Conservation (phyloP, 2,797 vertebrate genomes). For the Acipenser oxyrinchus region DNA sequence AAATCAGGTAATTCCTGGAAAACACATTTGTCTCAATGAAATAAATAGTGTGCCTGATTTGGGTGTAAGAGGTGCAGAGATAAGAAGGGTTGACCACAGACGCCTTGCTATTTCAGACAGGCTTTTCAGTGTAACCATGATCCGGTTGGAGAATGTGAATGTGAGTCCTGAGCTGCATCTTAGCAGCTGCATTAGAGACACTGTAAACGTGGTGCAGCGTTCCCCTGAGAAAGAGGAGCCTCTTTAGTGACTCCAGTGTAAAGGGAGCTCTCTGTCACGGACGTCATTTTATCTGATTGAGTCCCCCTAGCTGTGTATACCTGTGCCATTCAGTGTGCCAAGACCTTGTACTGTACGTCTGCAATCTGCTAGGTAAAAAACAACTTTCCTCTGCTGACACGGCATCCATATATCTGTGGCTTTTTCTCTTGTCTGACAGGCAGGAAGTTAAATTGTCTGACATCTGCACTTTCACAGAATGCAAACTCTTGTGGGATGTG, state of each 20-base stretch:
- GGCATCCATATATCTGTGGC: conserved; percentile 29
- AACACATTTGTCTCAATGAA: conserved; percentile 43
- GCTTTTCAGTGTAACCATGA: conserved; percentile 67
- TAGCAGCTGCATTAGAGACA: conserved; percentile 60
- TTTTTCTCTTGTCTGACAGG: conserved; percentile 41
- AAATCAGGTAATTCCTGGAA: conserved; percentile 30
- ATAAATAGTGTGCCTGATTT: conserved; percentile 50
- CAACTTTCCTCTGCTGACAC: conserved; percentile 26
- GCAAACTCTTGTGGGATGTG: conserved; percentile 24
- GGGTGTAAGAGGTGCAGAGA: conserved; percentile 55
- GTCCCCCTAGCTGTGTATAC: conserved; percentile 38
- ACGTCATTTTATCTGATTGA: conserved; percentile 63
- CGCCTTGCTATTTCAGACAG: conserved; percentile 63
- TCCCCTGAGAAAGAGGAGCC: conserved; percentile 64
- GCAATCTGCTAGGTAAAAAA: conserved; percentile 35
- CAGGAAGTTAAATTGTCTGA: conserved; percentile 34
- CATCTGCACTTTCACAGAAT: conserved; percentile 41
- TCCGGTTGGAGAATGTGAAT: conserved; percentile 73
- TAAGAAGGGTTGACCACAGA: conserved; percentile 62
- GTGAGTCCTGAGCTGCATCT: conserved; percentile 50
- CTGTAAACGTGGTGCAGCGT: conserved; percentile 52
- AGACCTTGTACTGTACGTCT: conserved; percentile 35
- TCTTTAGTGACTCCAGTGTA: conserved; percentile 66
- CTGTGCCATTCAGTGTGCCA: conserved; percentile 40
- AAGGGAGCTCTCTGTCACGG: conserved; percentile 62